A percentile compares a stretch with the other conserved stretches of the same genome.
These are phyloP conservation scores for Ciconia maguari DNA, from an alignment of 2,113 vertebrate species.

Conservation along the genomic window DNA sequence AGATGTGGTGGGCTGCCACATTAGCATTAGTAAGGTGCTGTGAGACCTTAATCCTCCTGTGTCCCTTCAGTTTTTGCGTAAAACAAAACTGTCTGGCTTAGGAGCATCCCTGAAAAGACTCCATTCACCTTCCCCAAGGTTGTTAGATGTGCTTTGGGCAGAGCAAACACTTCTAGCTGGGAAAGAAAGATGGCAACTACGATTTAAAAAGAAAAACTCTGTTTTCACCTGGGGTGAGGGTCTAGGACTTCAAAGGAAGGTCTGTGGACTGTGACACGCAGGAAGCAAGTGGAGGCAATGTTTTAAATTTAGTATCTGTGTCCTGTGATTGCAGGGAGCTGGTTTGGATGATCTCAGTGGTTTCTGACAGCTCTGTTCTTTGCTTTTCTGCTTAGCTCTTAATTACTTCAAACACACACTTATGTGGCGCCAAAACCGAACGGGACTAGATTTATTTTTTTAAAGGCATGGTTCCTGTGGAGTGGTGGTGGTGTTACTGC, in stretches of 20 bases:
- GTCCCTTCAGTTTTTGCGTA: neutral
- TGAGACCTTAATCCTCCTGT: neutral
- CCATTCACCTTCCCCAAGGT: neutral
- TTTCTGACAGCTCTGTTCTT: neutral
- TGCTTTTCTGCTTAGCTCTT: neutral
- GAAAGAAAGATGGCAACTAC: neutral
- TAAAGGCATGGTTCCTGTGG: neutral
- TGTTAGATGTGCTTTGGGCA: neutral
- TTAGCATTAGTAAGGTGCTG: neutral
- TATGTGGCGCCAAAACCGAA: neutral
- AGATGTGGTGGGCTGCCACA: neutral
- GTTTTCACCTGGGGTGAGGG: neutral
- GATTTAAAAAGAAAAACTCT: neutral
- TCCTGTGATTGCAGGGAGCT: neutral
- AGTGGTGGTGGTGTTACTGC: neutral
- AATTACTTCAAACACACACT: neutral
- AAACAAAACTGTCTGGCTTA: neutral
- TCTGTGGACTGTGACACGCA: neutral
- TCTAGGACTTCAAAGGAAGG: neutral
- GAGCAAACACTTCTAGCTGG: neutral
- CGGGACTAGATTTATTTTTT: neutral
- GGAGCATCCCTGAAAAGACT: neutral
- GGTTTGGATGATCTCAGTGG: neutral
- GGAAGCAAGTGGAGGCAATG: neutral
- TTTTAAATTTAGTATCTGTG: neutral